phyloP scores from a whole-genome alignment of 2,797 vertebrate species.

The Eulemur albifrons region DNA sequence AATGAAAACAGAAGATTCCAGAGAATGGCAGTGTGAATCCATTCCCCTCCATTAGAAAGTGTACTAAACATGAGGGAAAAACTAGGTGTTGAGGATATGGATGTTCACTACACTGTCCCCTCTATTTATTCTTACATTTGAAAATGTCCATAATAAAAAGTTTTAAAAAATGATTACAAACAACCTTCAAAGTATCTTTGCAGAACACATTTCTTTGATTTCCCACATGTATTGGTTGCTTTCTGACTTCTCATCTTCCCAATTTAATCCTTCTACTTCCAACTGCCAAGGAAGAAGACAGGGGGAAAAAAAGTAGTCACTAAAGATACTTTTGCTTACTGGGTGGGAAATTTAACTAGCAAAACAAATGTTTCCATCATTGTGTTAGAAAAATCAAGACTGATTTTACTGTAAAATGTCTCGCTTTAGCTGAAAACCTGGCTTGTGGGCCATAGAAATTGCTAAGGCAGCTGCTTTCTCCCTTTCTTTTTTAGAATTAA shows the following conservation, averaged over 20 bases:
- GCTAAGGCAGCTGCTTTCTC: conserved; percentile 49
- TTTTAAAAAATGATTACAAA: not conserved
- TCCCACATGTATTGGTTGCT: not conserved
- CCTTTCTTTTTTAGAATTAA: conserved; percentile 42
- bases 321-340: not conserved
- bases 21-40: not conserved
- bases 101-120: not conserved
- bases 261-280: conserved; percentile 27
- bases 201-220: not conserved
- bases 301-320: not conserved
- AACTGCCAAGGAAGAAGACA: not conserved
- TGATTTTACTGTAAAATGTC: conserved; percentile 33
- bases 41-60: not conserved
- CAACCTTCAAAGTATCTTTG: not conserved
- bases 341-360: conserved; percentile 33
- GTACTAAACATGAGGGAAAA: not conserved
- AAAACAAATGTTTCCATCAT: conserved; percentile 25
- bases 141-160: conserved; percentile 6
- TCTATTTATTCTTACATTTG: not conserved
- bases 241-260: conserved; percentile 31
- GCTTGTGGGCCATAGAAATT: conserved; percentile 43
- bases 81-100: not conserved
- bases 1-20: not conserved
- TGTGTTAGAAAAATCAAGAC: conserved; percentile 39
- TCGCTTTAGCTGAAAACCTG: conserved; percentile 36